Evolutionary conservation across 2,888 invertebrate genomes (phyloP), one percentile per base, ranked within the genome.

Genomic region (Drosophila demipolita): DNA sequence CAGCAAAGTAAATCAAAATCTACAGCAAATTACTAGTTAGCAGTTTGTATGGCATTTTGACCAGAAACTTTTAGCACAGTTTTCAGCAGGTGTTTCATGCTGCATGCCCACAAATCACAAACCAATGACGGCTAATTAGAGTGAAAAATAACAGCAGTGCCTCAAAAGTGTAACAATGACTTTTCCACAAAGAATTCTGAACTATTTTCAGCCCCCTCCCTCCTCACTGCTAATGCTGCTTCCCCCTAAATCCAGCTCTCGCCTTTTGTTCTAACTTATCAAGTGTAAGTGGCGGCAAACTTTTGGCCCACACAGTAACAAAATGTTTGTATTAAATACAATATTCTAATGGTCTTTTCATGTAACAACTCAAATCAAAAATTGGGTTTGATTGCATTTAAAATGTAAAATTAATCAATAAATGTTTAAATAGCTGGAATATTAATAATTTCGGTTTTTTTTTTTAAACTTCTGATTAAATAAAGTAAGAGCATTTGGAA

Each of bases 71-170:
- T 32, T 26, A 35, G 49, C 49, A 49, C 50, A 35, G 20, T 53
- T 58, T 48, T 50, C 40, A 64, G 58, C 87, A 73, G 83, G 71
- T 72, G 79, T 58, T 59, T 36, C 49, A 35, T 49, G 58, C 38
- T 54, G 60, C 69, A 35, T 61, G 62, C 72, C 88, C 89, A 82
- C 85, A 89, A 86, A 86, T 86, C 90, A 87, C 86, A 80, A 80
- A 75, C 90, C 90, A 86, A 87, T 89, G 85, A 85, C 72, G 86
- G 86, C 89, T 86, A 86, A 86, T 86, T 86, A 86, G 88, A 86
- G 83, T 85, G 85, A 74, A 75, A 87, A 85, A 85, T 71, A 84
- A 71, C 67, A 68, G 80, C 32, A 73, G 66, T 57, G 38, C 67
- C 68, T 61, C 61, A 75, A 57, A 57, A 83, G 67, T 76, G 82